phyloP scores from a whole-genome alignment of 2,888 invertebrate genomes.

The Pterostichus niger region DNA sequence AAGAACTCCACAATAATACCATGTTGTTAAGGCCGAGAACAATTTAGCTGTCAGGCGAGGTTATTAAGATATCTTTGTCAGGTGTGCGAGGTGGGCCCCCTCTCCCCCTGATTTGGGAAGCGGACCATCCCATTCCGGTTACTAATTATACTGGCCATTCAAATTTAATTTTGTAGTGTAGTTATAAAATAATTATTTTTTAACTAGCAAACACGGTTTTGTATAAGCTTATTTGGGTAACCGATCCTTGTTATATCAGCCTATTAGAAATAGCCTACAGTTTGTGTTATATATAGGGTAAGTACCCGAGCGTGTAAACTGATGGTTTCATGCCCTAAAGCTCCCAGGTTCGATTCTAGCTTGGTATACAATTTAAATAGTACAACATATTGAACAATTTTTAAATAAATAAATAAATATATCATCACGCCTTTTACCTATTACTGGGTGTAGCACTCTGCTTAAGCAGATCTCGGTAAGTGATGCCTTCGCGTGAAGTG shows the following conservation, averaged over 20 bases:
- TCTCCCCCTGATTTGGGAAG: slow-evolving; percentile 7
- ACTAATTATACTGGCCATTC: slow-evolving; percentile 69
- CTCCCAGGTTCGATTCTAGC: too few species aligned
- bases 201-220: slow-evolving; percentile 58
- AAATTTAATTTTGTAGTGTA: slow-evolving; percentile 68
- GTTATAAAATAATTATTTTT: slow-evolving; percentile 65
- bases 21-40: slow-evolving; percentile 21
- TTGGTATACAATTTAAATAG: too few species aligned
- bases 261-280: too few species aligned
- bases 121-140: slow-evolving; percentile 66
- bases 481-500: too few species aligned
- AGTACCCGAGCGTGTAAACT: too few species aligned
- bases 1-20: background rate
- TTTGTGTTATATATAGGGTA: too few species aligned
- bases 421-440: too few species aligned
- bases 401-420: too few species aligned
- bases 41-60: slow-evolving; percentile 69
- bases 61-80: slow-evolving; percentile 70
- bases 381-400: too few species aligned
- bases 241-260: slow-evolving; percentile 17
- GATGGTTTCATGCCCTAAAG: too few species aligned
- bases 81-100: slow-evolving; percentile 60
- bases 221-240: slow-evolving; percentile 31
- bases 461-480: too few species aligned
- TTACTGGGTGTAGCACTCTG: too few species aligned